A percentile compares a stretch with the other conserved stretches of the same genome.
phyloP scores from a whole-genome alignment of 2,888 invertebrate species.

The Rhagonycha fulva region DNA sequence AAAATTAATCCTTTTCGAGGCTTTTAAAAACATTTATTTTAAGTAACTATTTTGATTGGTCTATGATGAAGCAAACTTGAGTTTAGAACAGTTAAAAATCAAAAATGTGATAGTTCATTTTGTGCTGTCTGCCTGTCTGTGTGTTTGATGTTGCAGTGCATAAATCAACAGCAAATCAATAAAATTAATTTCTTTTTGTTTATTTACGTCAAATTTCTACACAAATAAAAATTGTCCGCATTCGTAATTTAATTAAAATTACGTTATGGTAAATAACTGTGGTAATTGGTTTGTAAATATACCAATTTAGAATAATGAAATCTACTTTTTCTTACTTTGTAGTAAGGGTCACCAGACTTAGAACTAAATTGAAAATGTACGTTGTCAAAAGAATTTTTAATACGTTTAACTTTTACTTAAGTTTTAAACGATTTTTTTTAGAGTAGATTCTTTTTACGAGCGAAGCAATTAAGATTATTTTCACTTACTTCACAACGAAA shows the following conservation, averaged over 20 bases:
- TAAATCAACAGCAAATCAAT: too few relatives aligned
- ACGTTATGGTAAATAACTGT: not conserved
- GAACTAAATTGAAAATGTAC: not conserved
- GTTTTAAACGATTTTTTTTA: not conserved
- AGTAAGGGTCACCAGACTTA: not conserved
- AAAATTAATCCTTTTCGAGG: too few relatives aligned
- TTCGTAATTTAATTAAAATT: not conserved
- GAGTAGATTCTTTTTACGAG: not conserved
- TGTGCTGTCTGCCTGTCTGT: too few relatives aligned
- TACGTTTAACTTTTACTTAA: not conserved
- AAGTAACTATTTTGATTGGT: too few relatives aligned
- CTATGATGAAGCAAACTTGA: too few relatives aligned
- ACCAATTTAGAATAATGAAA: not conserved
- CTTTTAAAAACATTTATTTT: too few relatives aligned
- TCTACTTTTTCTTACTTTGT: not conserved
- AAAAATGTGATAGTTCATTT: too few relatives aligned
- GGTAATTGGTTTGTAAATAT: not conserved
- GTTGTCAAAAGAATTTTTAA: not conserved
- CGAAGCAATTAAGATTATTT: not conserved
- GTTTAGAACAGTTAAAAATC: too few relatives aligned
- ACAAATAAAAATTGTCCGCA: not conserved
- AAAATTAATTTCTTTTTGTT: too few relatives aligned
- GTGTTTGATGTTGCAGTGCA: too few relatives aligned
- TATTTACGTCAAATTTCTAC: too few relatives aligned
- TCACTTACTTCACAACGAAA: not conserved